phyloP scores from a whole-genome alignment of 2,797 vertebrate species.

The Acanthornis magna region DNA sequence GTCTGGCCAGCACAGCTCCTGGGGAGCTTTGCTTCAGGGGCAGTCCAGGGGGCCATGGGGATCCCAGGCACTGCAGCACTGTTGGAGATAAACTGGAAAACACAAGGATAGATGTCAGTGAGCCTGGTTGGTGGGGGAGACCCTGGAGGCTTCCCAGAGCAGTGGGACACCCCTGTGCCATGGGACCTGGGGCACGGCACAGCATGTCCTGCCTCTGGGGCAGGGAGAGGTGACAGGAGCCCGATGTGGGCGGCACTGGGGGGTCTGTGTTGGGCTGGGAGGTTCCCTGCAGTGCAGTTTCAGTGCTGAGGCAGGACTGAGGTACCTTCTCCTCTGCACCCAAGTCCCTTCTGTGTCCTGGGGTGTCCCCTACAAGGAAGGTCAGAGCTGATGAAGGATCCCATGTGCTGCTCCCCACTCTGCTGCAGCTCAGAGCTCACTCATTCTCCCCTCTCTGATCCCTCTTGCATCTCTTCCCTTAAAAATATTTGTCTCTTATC shows the following conservation, averaged over 20 bases:
- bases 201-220: background rate
- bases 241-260: accelerated
- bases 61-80: background rate
- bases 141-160: background rate
- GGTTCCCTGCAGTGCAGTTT: background rate
- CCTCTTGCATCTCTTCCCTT: background rate
- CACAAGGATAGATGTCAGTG: accelerated
- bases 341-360: accelerated
- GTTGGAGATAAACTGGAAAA: background rate
- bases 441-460: background rate
- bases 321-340: background rate
- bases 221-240: background rate
- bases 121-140: background rate
- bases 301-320: background rate
- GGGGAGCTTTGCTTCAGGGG: background rate
- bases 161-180: background rate
- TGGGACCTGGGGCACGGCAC: accelerated
- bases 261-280: background rate
- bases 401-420: background rate
- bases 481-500: background rate
- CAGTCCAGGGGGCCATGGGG: background rate
- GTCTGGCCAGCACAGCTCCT: background rate
- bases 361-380: background rate
- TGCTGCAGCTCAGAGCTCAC: accelerated
- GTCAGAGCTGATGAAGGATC: background rate